These are phyloP conservation scores for Hippopotamus amphibius DNA, from an alignment of 2,113 vertebrate genomes.

Conservation along the genomic window DNA sequence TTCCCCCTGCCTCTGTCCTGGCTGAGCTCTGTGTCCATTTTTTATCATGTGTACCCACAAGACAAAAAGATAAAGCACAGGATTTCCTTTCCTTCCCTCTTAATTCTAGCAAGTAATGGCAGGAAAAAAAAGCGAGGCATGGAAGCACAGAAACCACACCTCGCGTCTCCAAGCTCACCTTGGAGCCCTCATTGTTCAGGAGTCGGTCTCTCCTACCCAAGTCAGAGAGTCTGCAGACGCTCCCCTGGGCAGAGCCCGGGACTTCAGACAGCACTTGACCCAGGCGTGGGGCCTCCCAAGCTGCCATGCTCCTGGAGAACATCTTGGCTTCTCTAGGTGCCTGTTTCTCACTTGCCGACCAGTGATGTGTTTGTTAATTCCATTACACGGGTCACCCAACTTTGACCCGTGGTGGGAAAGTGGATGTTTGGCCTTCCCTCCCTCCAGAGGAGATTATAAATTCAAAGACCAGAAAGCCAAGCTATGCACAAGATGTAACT, in stretches of 20 bases:
- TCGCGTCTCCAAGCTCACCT: background rate
- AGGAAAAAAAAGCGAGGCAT: background rate
- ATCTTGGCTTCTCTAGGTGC: background rate
- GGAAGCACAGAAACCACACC: background rate
- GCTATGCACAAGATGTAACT: background rate
- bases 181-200: background rate
- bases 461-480: background rate
- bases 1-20: background rate
- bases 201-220: background rate
- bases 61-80: background rate
- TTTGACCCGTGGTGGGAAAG: background rate
- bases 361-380: background rate
- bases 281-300: rapidly evolving
- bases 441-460: background rate
- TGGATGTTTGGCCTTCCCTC: background rate
- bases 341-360: background rate
- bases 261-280: background rate
- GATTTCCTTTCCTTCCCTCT: background rate
- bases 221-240: background rate
- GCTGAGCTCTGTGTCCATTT: background rate
- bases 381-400: background rate
- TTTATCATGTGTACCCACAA: background rate
- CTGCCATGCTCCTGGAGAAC: background rate
- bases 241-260: background rate
- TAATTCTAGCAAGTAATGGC: background rate